A percentile compares a stretch with the other conserved stretches of the same genome.
phyloP scores from a whole-genome alignment of 2,113 vertebrate species.

The Lophius piscatorius region DNA sequence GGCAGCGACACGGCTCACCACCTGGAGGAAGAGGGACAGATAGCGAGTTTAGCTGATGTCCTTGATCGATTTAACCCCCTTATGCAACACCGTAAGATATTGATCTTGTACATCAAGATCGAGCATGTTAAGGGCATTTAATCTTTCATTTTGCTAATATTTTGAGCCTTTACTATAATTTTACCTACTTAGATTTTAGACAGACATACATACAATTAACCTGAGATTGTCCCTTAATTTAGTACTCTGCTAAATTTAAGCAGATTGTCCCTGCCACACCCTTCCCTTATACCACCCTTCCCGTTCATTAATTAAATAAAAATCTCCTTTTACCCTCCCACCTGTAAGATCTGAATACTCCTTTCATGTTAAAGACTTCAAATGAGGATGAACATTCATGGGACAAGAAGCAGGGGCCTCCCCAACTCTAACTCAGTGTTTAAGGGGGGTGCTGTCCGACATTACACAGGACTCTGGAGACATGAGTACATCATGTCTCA shows the following conservation, averaged over 20 bases:
- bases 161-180: slow-evolving; percentile 21
- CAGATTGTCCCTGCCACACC: too few relatives aligned
- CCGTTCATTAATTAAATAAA: neutral
- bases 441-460: slow-evolving; percentile 29
- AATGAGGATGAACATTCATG: slow-evolving; percentile 35
- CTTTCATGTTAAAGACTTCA: slow-evolving; percentile 38
- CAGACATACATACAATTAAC: too few relatives aligned
- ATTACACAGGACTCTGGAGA: slow-evolving; percentile 47
- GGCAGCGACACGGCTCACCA: slow-evolving; percentile 97
- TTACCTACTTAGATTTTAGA: neutral
- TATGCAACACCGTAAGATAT: neutral
- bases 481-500: slow-evolving; percentile 41
- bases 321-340: neutral
- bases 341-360: slow-evolving; percentile 13
- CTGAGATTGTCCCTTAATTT: too few relatives aligned
- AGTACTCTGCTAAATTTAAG: too few relatives aligned
- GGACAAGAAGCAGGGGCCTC: slow-evolving; percentile 29
- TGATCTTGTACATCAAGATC: slow-evolving; percentile 26
- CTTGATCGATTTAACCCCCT: too few relatives aligned
- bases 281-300: too few relatives aligned
- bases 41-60: slow-evolving; percentile 3
- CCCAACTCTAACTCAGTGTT: slow-evolving; percentile 1
- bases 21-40: slow-evolving; percentile 73
- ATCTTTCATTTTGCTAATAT: slow-evolving; percentile 46
- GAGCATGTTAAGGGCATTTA: slow-evolving; percentile 7